Evolutionary conservation across 2,113 vertebrate genomes (phyloP).

Genomic region (Propithecus coquereli): DNA sequence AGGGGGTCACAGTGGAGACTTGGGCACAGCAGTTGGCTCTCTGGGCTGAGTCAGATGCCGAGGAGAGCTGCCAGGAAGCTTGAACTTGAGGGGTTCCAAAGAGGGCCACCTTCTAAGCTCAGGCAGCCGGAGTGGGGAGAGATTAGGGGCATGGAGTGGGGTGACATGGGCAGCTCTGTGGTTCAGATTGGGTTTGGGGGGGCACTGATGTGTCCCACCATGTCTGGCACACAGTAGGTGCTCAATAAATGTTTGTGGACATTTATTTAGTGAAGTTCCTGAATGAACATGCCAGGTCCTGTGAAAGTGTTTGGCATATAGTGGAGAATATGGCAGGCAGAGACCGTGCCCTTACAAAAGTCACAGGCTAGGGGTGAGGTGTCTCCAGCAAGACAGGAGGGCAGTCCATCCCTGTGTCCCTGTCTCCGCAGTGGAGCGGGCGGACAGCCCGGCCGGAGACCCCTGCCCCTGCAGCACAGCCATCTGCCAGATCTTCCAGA

Average conservation of each 20-base stretch:
- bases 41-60: background rate
- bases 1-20: background rate
- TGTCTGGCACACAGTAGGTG: background rate
- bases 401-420: background rate
- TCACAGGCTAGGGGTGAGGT: background rate
- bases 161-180: background rate
- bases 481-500: slow-evolving; percentile 88
- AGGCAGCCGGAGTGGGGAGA: background rate
- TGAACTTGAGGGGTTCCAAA: background rate
- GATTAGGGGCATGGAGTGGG: background rate
- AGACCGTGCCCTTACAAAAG: background rate
- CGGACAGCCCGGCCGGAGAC: slow-evolving; percentile 28
- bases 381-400: slow-evolving; percentile 79
- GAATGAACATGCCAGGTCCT: rapidly evolving
- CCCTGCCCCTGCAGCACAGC: slow-evolving; percentile 86
- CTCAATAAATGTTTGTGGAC: background rate
- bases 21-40: background rate
- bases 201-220: background rate
- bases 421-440: slow-evolving; percentile 27
- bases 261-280: rapidly evolving
- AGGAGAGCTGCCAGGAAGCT: background rate
- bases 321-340: background rate
- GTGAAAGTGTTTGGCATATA: background rate
- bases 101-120: background rate
- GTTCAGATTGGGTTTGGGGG: background rate